A percentile compares a stretch with the other conserved stretches of the same genome.
phyloP scores from a whole-genome alignment of 2,797 vertebrate genomes.

The Lacerta viridis region DNA sequence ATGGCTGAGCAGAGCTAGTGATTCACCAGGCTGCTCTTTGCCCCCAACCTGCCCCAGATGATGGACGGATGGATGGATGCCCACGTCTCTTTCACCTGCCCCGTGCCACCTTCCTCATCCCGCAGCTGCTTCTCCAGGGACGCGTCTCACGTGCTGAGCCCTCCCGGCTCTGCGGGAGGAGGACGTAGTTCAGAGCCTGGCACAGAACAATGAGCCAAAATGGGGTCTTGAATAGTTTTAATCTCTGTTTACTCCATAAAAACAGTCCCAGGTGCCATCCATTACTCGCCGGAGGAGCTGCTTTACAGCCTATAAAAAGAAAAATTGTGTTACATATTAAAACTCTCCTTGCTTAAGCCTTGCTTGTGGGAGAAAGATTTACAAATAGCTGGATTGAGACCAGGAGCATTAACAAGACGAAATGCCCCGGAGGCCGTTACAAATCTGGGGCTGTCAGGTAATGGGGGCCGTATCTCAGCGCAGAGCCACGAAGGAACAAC shows the following conservation, averaged over 20 bases:
- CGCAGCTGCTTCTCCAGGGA: neutral
- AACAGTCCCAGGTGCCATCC: constrained; percentile 1
- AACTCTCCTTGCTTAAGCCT: neutral
- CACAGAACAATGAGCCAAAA: neutral
- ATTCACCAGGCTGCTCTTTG: neutral
- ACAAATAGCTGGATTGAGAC: neutral
- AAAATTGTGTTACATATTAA: constrained; percentile 25
- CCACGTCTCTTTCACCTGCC: accelerated
- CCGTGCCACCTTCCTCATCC: neutral
- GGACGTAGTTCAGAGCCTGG: neutral
- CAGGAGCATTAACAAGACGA: constrained; percentile 11
- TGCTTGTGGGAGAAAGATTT: constrained; percentile 15
- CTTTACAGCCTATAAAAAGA: constrained; percentile 27
- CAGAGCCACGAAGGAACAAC: too few relatives aligned
- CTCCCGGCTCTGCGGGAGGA: neutral
- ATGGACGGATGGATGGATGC: neutral
- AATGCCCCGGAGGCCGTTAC: neutral
- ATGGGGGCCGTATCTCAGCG: neutral
- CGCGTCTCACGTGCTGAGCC: neutral
- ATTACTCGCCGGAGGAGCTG: neutral
- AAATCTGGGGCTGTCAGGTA: constrained; percentile 15
- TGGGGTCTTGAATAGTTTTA: neutral
- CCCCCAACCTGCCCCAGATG: neutral
- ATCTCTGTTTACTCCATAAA: constrained; percentile 14
- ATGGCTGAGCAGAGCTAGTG: too few relatives aligned